A percentile compares a stretch with the other conserved stretches of the same genome.
Evolutionary conservation across 2,888 invertebrate species (phyloP).

Genomic region (Esperia sulphurella): DNA sequence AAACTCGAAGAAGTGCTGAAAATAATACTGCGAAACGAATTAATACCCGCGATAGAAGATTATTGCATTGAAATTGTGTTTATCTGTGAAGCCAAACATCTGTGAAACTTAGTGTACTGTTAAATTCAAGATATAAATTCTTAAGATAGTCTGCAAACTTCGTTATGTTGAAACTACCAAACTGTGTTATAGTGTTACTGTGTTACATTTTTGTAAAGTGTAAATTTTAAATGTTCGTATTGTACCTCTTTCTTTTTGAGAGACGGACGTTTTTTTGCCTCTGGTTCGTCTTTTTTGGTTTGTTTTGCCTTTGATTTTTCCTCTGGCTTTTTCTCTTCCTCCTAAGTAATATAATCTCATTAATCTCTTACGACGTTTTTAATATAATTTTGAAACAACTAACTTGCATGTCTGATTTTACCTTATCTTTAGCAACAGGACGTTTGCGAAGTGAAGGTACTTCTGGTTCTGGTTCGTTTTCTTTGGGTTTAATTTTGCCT

Average conservation of each 20-base stretch:
- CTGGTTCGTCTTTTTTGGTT: slow-evolving; percentile 57
- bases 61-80: slow-evolving; percentile 23
- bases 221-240: slow-evolving; percentile 16
- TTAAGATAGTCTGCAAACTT: slow-evolving; percentile 15
- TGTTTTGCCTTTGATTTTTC: slow-evolving; percentile 67
- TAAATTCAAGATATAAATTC: slow-evolving; percentile 18
- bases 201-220: slow-evolving; percentile 24
- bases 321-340: slow-evolving; percentile 65
- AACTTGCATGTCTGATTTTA: slow-evolving; percentile 22
- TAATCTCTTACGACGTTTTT: background rate
- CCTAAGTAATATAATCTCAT: slow-evolving; percentile 33
- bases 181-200: slow-evolving; percentile 17
- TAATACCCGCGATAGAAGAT: slow-evolving; percentile 30
- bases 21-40: slow-evolving; percentile 13
- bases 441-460: slow-evolving; percentile 63
- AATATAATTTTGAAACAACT: background rate
- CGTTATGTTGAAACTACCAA: slow-evolving; percentile 22
- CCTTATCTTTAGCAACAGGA: slow-evolving; percentile 66
- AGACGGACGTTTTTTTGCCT: slow-evolving; percentile 64
- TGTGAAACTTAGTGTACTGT: slow-evolving; percentile 30
- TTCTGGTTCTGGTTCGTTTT: slow-evolving; percentile 65
- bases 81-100: slow-evolving; percentile 15
- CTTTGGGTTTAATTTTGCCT: slow-evolving; percentile 72
- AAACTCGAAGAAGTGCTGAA: slow-evolving; percentile 10
- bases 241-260: slow-evolving; percentile 69